Evolutionary conservation across 2,888 invertebrate species (phyloP).

Genomic region (Sesia apiformis): DNA sequence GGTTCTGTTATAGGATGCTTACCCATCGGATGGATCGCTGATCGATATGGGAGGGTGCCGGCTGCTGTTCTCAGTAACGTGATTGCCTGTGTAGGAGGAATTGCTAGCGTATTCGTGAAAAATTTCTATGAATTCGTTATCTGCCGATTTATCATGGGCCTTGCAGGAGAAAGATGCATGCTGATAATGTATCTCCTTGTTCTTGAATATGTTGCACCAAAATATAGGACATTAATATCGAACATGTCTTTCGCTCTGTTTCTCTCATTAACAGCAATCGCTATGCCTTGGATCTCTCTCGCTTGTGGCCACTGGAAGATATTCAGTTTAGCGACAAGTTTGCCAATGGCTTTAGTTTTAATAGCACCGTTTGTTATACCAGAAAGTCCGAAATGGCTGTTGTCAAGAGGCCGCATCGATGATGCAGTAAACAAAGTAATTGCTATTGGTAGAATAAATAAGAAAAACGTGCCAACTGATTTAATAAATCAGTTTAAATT

Average conservation of each 20-base stretch:
- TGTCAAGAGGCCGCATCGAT: constrained; percentile 33
- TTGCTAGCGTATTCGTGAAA: constrained; percentile 5
- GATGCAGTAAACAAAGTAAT: constrained; percentile 7
- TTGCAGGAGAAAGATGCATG: constrained; percentile 9
- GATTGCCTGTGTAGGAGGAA: constrained; percentile 5
- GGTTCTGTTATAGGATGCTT: constrained; percentile 7
- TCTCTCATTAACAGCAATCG: constrained; percentile 2
- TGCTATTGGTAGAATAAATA: constrained; percentile 4
- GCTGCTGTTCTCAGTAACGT: constrained; percentile 5
- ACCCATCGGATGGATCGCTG: constrained; percentile 7
- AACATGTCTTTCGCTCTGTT: constrained; percentile 9
- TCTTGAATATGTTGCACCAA: constrained; percentile 9
- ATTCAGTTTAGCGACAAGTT: constrained; percentile 4
- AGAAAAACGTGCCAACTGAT: constrained; percentile 4
- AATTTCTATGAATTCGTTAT: constrained; percentile 5
- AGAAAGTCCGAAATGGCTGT: constrained; percentile 45
- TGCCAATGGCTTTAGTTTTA: constrained; percentile 22
- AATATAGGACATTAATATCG: constrained; percentile 7
- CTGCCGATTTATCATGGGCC: constrained; percentile 7
- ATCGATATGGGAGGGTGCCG: constrained; percentile 8
- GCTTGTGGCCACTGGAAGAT: constrained; percentile 9
- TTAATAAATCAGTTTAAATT: constrained; percentile 5
- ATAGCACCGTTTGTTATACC: constrained; percentile 35
- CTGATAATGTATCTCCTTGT: constrained; percentile 8
- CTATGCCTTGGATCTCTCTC: constrained; percentile 8